Conservation (phyloP, 2,797 vertebrate species). For the Lacerta agilis region DNA sequence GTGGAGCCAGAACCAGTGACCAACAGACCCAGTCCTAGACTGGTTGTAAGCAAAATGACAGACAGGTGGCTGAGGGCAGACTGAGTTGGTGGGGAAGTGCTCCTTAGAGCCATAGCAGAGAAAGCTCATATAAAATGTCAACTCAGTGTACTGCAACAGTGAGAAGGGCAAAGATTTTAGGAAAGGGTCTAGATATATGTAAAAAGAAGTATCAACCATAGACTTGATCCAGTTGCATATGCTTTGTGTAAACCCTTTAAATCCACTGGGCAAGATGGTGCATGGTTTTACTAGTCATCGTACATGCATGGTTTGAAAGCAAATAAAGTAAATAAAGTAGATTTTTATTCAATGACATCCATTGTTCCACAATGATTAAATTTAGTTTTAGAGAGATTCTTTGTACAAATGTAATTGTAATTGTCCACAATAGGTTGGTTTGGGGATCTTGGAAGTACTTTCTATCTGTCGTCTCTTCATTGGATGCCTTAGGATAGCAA, state of each 20-base stretch:
- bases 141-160: rapidly evolving
- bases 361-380: conserved; percentile 33
- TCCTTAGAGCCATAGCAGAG: conserved; percentile 1
- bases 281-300: not conserved
- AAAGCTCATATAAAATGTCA: not conserved
- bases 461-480: conserved; percentile 21
- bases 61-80: too few relatives aligned
- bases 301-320: conserved; percentile 25
- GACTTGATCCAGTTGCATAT: not conserved
- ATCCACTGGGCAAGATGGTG: not conserved
- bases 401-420: conserved; percentile 16
- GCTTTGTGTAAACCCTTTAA: not conserved
- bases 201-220: too few relatives aligned
- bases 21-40: too few relatives aligned
- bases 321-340: conserved; percentile 24
- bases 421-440: conserved; percentile 33
- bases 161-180: conserved; percentile 7
- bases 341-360: conserved; percentile 60
- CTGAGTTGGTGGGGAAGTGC: too few relatives aligned
- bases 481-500: conserved; percentile 51
- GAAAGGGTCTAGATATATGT: not conserved
- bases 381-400: not conserved
- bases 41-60: too few relatives aligned
- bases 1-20: too few relatives aligned
- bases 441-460: not conserved